A percentile compares a stretch with the other conserved stretches of the same genome.
These are phyloP conservation scores for Incurvaria masculella DNA, from an alignment of 2,888 invertebrate genomes.

Conservation along the genomic window DNA sequence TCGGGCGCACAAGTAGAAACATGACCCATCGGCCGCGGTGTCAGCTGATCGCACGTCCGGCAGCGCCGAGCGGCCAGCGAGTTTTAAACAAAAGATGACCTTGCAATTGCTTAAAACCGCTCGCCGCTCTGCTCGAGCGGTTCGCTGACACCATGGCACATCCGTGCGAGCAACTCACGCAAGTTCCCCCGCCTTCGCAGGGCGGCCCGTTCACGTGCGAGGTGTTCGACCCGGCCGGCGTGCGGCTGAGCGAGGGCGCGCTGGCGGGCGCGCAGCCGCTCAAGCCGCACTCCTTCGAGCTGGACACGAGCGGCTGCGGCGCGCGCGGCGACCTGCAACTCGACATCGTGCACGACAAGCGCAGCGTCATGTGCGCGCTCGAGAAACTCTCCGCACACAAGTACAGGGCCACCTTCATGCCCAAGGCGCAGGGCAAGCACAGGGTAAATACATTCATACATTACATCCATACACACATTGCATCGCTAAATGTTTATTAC, in stretches of 20 bases:
- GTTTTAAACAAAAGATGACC: too few relatives aligned
- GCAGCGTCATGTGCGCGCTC: constrained; percentile 78
- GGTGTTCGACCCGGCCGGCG: constrained; percentile 91
- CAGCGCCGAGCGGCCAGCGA: too few relatives aligned
- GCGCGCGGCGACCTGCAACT: constrained; percentile 85
- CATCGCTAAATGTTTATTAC: too few relatives aligned
- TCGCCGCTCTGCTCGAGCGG: too few relatives aligned
- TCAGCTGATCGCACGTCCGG: too few relatives aligned
- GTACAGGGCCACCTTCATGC: constrained; percentile 76
- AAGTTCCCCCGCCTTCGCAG: too few relatives aligned
- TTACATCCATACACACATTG: too few relatives aligned
- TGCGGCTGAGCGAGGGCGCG: constrained; percentile 68
- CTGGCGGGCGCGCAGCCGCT: constrained; percentile 81
- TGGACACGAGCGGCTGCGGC: constrained; percentile 58
- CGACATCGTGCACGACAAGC: constrained; percentile 87
- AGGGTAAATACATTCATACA: constrained; percentile 49
- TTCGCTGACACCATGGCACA: too few relatives aligned
- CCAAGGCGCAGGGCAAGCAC: constrained; percentile 76
- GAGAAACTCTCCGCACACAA: constrained; percentile 75
- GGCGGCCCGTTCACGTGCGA: constrained; percentile 97
- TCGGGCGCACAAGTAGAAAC: too few relatives aligned
- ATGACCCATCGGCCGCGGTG: too few relatives aligned
- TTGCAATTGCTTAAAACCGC: too few relatives aligned
- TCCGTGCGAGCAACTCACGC: too few relatives aligned
- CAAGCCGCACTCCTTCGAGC: constrained; percentile 82